A percentile compares a stretch with the other conserved stretches of the same genome.
Evolutionary conservation across 2,888 invertebrate genomes (phyloP).

Genomic region (Hipparchia sbordonii): DNA sequence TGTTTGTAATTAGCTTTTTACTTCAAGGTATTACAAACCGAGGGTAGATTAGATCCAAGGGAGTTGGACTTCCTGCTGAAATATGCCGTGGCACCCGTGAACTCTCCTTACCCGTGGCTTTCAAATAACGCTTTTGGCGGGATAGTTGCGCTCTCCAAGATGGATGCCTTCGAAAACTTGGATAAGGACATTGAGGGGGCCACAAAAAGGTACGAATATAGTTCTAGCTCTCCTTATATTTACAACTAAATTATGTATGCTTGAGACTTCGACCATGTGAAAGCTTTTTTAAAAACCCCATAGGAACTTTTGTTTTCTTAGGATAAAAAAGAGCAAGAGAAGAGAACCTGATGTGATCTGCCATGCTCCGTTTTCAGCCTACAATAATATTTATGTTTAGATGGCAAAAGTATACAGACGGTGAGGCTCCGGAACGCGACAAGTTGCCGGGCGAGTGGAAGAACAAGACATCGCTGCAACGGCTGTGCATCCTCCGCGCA

Average conservation of each 20-base stretch:
- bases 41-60: constrained; percentile 85
- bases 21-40: constrained; percentile 70
- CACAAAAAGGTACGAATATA: constrained; percentile 83
- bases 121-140: constrained; percentile 91
- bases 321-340: no score
- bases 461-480: constrained; percentile 91
- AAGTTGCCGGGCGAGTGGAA: constrained; percentile 98
- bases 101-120: constrained; percentile 92
- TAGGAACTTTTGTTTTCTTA: no score
- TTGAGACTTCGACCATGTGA: no score
- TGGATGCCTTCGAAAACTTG: constrained; percentile 91
- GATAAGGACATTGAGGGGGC: constrained; percentile 97
- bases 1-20: background rate
- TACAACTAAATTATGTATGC: no score
- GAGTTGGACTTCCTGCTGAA: constrained; percentile 95
- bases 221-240: no score
- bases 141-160: constrained; percentile 88
- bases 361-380: no score
- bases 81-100: constrained; percentile 89
- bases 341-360: no score
- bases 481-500: constrained; percentile 95
- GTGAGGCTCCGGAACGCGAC: constrained; percentile 96
- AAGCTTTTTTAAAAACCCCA: no score
- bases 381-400: constrained; percentile 57
- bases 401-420: constrained; percentile 96